These are phyloP conservation scores for Andrena hattorfiana DNA, from an alignment of 2,888 invertebrate genomes.

Conservation along the genomic window DNA sequence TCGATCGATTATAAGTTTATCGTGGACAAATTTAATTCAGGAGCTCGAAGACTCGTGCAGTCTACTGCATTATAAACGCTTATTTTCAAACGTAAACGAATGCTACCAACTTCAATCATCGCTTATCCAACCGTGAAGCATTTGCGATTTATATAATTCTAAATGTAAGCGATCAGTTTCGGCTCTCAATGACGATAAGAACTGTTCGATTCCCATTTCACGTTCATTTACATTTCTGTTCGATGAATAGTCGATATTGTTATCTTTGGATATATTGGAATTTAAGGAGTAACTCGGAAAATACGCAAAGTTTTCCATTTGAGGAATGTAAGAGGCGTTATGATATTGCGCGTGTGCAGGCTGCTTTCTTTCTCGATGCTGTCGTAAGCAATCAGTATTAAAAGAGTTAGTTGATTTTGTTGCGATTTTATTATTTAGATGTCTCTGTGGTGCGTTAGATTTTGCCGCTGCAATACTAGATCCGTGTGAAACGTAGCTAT, in stretches of 20 bases:
- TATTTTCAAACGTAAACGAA: neutral
- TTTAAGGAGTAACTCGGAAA: neutral
- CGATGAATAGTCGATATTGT: neutral
- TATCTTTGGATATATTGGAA: neutral
- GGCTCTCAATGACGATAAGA: slow-evolving; percentile 73
- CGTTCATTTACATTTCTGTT: slow-evolving; percentile 2
- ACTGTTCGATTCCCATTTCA: slow-evolving; percentile 71
- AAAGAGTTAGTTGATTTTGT: neutral
- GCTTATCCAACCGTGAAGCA: slow-evolving; percentile 51
- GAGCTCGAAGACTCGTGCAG: neutral
- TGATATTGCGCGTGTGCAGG: neutral
- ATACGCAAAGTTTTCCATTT: neutral
- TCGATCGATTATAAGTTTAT: neutral
- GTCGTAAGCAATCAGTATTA: neutral
- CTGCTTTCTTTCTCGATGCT: slow-evolving; percentile 7
- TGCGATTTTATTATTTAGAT: neutral
- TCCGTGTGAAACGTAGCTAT: neutral
- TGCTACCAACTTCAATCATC: slow-evolving; percentile 12
- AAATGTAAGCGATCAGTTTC: slow-evolving; percentile 77
- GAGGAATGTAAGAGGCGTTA: slow-evolving; percentile 6
- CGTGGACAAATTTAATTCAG: neutral
- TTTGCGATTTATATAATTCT: slow-evolving; percentile 75
- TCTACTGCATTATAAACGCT: neutral
- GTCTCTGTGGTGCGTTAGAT: neutral
- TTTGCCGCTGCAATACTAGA: neutral